Base-by-base conservation (phyloP, 2,797 vertebrate genomes). In the Gobionotothen gibberifrons region DNA sequence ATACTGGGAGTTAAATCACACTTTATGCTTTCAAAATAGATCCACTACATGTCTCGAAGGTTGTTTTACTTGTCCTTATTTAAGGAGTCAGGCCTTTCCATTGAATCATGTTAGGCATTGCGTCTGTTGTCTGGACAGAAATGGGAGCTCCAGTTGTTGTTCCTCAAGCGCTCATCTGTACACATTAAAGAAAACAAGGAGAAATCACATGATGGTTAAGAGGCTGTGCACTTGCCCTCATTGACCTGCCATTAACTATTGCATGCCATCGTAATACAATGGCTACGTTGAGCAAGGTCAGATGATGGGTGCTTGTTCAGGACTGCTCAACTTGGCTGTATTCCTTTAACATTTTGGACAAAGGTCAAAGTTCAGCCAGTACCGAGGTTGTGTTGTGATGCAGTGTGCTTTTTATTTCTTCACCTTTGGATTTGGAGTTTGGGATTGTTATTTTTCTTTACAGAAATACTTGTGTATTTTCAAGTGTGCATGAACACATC, bases 231-330 rank as follows among this genome's bases (percentile, higher is more conserved):
- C 48, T 3, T 55, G 22, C 32, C 17, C 10, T 26, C 3, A 43
- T 7, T 32, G 15, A 17, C 5, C 0, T 58, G 5, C 15, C 42
- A 32, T 19, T 47, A 3, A 21, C 11, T 29, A 29, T 46, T 69
- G n/a, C 3, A 49, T 21, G 4, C 2, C 7, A 9, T 72, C 59
- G 49, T 14, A 67, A 51, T 17, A 11, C 8, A 26, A n/a, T 53
- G 29, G 17, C 79, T 95, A 92, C 0, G 93, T 95, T 79, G 95
- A 96, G 82, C 84, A 96, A 74, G 94, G 95, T 59, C 94, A 87
- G 22, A 96, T 96, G 95, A 91, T 95, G 76, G 93, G 93, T 78
- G 94, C 95, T 77, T 94, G 95, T 7, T 92, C 94, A 0, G 94
- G 94, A 39, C 6, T 36, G 16, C 89, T 96, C 79, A 95, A 95